Conservation (phyloP, 1,140 invertebrate species). For the Cotesia typhae region DNA sequence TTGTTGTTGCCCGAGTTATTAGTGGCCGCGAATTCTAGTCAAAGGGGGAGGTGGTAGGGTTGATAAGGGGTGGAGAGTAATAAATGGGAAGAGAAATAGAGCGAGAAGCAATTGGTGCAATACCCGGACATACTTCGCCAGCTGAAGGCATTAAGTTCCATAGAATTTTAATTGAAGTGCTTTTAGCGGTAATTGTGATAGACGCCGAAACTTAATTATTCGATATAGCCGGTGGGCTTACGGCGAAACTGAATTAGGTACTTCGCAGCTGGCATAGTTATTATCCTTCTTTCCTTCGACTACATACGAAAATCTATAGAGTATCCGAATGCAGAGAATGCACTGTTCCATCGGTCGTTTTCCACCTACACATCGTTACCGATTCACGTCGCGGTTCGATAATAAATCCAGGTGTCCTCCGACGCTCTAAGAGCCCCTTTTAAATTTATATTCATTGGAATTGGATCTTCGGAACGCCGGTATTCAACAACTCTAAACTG, state of each 20-base stretch:
- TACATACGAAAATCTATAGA: background rate
- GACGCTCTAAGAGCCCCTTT: conserved; percentile 1
- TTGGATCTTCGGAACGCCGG: conserved; percentile 29
- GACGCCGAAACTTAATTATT: conserved; percentile 53
- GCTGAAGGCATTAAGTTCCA: conserved; percentile 53
- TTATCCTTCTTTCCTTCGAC: conserved; percentile 36
- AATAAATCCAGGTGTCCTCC: conserved; percentile 36
- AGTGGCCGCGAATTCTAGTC: conserved; percentile 39
- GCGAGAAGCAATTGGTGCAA: conserved; percentile 40
- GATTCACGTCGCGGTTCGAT: conserved; percentile 36
- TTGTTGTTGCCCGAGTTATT: background rate
- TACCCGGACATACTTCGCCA: conserved; percentile 41
- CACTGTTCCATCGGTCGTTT: too few relatives aligned
- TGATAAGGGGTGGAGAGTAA: conserved; percentile 20
- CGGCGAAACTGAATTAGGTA: conserved; percentile 43
- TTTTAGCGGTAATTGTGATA: conserved; percentile 58
- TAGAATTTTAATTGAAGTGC: conserved; percentile 57
- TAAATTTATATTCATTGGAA: conserved; percentile 39
- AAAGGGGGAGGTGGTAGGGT: conserved; percentile 24
- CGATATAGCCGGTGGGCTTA: conserved; percentile 46
- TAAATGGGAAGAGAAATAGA: conserved; percentile 34
- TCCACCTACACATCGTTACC: conserved; percentile 28
- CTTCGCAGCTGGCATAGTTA: conserved; percentile 41
- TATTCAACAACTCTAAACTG: conserved; percentile 33
- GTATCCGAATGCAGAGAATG: too few relatives aligned